Percentiles rank a stretch among this genome's conserved stretches.
These are phyloP conservation scores for Entelurus aequoreus DNA, from an alignment of 2,113 vertebrate species.

Conservation along the genomic window DNA sequence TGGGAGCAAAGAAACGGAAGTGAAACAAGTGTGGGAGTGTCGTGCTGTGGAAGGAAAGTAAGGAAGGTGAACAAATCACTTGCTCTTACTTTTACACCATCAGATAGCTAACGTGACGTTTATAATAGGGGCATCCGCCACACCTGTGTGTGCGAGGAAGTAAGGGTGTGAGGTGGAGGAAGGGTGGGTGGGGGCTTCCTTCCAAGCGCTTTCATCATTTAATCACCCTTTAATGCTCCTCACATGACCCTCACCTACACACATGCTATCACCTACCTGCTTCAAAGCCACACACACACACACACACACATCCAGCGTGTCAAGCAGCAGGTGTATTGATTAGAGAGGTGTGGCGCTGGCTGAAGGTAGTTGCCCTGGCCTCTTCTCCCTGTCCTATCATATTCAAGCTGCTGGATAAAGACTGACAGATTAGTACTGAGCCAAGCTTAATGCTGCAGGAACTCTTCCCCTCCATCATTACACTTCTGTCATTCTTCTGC, in stretches of 20 bases:
- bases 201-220: conserved; percentile 66
- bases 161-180: conserved; percentile 2
- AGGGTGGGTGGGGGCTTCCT: conserved; percentile 26
- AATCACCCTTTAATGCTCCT: conserved; percentile 60
- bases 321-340: conserved; percentile 61
- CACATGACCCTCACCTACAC: conserved; percentile 49
- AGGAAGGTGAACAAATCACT: conserved; percentile 41
- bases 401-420: conserved; percentile 49
- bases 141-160: conserved; percentile 16
- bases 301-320: conserved; percentile 23
- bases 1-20: conserved; percentile 19
- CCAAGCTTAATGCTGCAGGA: conserved; percentile 32
- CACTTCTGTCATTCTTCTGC: conserved; percentile 14
- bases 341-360: conserved; percentile 40
- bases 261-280: conserved; percentile 14
- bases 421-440: conserved; percentile 57
- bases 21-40: conserved; percentile 1
- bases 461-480: conserved; percentile 30
- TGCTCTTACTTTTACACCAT: conserved; percentile 49
- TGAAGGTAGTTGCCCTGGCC: conserved; percentile 28
- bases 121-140: conserved; percentile 43
- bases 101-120: conserved; percentile 49
- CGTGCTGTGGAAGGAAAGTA: conserved; percentile 1
- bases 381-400: conserved; percentile 41
- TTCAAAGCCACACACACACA: conserved; percentile 15